A percentile compares a stretch with the other conserved stretches of the same genome.
phyloP scores from a whole-genome alignment of 2,113 vertebrate species.

The Leptocoma aspasia region DNA sequence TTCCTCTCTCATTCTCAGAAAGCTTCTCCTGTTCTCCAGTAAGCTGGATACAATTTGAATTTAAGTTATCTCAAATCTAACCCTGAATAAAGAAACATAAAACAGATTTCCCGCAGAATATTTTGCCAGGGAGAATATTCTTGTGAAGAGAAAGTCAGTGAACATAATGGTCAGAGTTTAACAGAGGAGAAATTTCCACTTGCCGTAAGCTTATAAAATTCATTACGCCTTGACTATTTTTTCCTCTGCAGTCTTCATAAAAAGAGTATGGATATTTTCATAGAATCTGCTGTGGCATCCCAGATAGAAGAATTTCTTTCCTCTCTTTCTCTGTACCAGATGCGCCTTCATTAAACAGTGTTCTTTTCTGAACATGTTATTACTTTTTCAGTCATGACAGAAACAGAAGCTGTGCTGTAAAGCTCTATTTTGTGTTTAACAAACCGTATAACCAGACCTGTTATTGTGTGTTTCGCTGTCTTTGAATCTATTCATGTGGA shows the following conservation, averaged over 20 bases:
- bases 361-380: constrained; percentile 35
- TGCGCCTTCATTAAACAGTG: constrained; percentile 14
- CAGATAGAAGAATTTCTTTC: neutral
- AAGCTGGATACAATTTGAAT: neutral
- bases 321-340: neutral
- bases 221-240: neutral
- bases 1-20: neutral
- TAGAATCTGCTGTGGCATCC: neutral
- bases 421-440: constrained; percentile 41
- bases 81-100: neutral
- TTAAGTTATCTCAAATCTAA: neutral
- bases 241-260: neutral
- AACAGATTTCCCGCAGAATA: neutral
- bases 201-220: neutral
- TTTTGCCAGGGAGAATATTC: neutral
- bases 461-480: constrained; percentile 11
- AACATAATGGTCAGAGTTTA: neutral
- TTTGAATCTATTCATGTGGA: constrained; percentile 11
- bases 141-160: neutral
- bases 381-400: constrained; percentile 27
- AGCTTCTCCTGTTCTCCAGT: neutral
- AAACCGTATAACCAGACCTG: constrained; percentile 22
- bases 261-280: neutral
- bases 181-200: neutral
- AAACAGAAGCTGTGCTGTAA: constrained; percentile 12